Base-by-base conservation (phyloP, 1,140 invertebrate genomes). In the Papilio dardanus region DNA sequence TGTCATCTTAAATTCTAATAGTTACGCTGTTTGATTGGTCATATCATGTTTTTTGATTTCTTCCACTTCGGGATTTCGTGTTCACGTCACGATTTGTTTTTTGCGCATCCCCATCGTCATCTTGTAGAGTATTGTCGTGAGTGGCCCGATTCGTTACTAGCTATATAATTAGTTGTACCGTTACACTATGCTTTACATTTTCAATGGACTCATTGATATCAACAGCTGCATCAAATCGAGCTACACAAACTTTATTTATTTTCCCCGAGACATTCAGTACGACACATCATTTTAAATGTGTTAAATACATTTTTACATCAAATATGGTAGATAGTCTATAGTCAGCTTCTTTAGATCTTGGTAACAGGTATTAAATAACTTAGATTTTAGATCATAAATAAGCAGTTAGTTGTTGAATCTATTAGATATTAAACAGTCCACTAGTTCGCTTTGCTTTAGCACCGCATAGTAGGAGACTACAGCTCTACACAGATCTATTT, bases 141-240 rank as follows among this genome's bases (percentile, higher is more conserved):
- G 85, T 85, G 81, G 74, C 71, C 82, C 87, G 81, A 92, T 89
- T 89, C 84, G 86, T 86, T 88, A 88, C 85, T 79, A 83, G 87
- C 83, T 82, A 79, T 84, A 83, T 93, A 91, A 92, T 93, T 93
- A 92, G 80, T 81, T 92, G 86, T 93, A 89, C 91, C 88, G 90
- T 92, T 92, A 87, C 77, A 77, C 77, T 79, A 82, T 88, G 89
- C 82, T 87, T 89, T 88, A 86, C 80, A 86, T 88, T 86, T 88
- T 86, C 81, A 83, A 88, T 87, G 81, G 80, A 69, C 71, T 83
- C 84, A 84, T 85, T 85, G 85, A 81, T 86, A 79, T 76, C 78
- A 65, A 65, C 58, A 28, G 12, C 74, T 75, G 83, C 83, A 86
- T 83, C 74, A 77, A 76, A 71, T 77, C 81, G 83, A 86, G 85